Conservation (phyloP, 1,140 invertebrate genomes). For the Piezodorus guildinii region DNA sequence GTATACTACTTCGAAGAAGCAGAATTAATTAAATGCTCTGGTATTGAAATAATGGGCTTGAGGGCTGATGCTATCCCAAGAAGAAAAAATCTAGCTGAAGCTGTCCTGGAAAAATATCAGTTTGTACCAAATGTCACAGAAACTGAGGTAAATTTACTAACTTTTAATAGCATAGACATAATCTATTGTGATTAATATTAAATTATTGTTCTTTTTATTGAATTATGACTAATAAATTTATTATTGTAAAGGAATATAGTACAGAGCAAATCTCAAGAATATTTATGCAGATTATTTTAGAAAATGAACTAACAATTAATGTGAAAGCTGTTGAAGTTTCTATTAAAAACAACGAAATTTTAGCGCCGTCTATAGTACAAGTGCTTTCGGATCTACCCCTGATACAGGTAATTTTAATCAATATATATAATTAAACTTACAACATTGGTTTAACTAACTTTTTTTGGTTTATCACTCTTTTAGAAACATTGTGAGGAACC, state of each 20-base stretch:
- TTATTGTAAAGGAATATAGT: constrained; percentile 25
- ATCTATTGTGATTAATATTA: too few species aligned
- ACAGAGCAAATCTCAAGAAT: constrained; percentile 37
- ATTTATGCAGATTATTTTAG: constrained; percentile 59
- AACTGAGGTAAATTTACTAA: not conserved
- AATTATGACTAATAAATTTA: too few species aligned
- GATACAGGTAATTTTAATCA: constrained; percentile 41
- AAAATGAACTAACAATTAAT: constrained; percentile 56
- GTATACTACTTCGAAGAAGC: constrained; percentile 28
- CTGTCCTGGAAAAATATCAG: constrained; percentile 58
- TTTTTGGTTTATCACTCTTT: too few species aligned
- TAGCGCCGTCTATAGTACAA: constrained; percentile 31
- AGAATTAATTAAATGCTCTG: constrained; percentile 49
- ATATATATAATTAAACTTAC: too few species aligned
- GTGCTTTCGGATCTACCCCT: constrained; percentile 33
- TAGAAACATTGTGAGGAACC: too few species aligned
- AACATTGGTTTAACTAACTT: too few species aligned
- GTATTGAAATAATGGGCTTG: constrained; percentile 71
- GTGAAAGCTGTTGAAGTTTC: constrained; percentile 59
- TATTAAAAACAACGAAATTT: constrained; percentile 39
- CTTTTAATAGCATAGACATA: too few species aligned
- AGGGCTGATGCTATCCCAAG: constrained; percentile 67
- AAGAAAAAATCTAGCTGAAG: constrained; percentile 46
- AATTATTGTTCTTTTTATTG: too few species aligned
- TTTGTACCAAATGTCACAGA: constrained; percentile 49